Percentiles rank a stretch among this genome's conserved stretches.
phyloP scores from a whole-genome alignment of 2,888 invertebrate species.

The Rhagophthalmus giganteus region DNA sequence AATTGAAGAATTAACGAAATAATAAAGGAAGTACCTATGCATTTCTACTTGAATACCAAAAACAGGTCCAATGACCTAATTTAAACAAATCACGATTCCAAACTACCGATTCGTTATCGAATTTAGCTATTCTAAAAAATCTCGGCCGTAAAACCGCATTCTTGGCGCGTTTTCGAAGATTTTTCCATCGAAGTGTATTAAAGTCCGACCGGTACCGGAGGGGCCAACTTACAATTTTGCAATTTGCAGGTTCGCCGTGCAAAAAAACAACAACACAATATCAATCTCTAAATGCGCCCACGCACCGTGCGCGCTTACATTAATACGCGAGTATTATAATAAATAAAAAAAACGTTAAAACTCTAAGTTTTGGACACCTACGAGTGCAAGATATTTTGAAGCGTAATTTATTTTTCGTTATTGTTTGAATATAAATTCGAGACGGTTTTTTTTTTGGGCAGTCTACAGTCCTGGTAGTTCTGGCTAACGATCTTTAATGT shows the following conservation, averaged over 20 bases:
- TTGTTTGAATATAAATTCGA: constrained; percentile 11
- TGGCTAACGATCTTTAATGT: constrained; percentile 14
- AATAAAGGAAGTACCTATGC: too few species aligned
- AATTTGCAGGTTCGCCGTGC: constrained; percentile 2
- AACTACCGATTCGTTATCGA: too few species aligned
- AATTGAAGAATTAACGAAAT: too few species aligned
- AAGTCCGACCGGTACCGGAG: constrained; percentile 13
- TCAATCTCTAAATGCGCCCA: constrained; percentile 6
- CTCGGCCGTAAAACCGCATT: constrained; percentile 11
- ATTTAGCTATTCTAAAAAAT: too few species aligned
- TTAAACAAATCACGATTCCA: too few species aligned
- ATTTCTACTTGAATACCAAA: too few species aligned
- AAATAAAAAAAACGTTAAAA: constrained; percentile 1
- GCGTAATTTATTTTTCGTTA: constrained; percentile 13
- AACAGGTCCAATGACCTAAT: too few species aligned
- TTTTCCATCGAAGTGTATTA: constrained; percentile 8
- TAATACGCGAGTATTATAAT: neutral
- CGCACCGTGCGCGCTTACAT: constrained; percentile 7
- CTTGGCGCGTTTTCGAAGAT: constrained; percentile 5
- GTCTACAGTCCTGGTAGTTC: constrained; percentile 4
- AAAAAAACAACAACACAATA: neutral
- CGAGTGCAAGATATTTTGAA: constrained; percentile 5
- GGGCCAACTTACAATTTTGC: constrained; percentile 12
- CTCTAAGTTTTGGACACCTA: constrained; percentile 12
- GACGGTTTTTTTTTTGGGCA: constrained; percentile 6